Conservation (phyloP, 2,113 vertebrate species). For the Eulacestoma nigropectus region DNA sequence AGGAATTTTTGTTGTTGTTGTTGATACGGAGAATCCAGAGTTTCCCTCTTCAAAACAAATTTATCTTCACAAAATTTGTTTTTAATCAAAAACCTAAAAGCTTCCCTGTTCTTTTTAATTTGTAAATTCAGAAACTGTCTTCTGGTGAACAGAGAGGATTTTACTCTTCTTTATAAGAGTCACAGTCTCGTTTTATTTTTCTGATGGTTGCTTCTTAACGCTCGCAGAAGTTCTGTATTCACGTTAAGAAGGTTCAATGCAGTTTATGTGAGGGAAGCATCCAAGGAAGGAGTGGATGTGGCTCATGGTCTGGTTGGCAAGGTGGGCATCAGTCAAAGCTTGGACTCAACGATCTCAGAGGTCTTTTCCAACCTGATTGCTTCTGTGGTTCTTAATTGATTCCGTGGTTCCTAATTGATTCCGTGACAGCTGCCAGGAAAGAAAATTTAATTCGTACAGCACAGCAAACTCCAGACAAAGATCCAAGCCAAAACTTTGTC, state of each 20-base stretch:
- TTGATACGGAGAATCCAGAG: neutral
- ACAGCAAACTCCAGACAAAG: neutral
- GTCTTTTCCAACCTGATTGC: neutral
- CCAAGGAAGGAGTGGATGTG: neutral
- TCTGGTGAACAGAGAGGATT: neutral
- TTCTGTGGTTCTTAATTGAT: neutral
- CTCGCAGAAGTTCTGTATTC: neutral
- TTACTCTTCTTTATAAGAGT: neutral
- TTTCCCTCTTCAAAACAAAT: neutral
- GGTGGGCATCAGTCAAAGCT: neutral
- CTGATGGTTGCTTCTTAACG: neutral
- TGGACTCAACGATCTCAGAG: neutral
- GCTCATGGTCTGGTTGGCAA: neutral
- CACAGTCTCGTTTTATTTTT: neutral
- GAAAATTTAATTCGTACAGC: neutral
- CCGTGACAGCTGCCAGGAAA: neutral
- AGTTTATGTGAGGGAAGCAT: neutral
- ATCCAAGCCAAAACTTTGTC: neutral
- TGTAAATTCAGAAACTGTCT: neutral
- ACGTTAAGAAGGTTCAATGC: neutral
- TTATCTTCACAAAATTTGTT: neutral
- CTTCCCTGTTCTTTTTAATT: neutral
- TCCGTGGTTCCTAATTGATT: neutral
- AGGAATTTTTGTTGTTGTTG: neutral
- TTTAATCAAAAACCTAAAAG: fast-evolving